These are phyloP conservation scores for Enteromius unitaeniatus DNA, from an alignment of 2,797 vertebrate genomes.

Conservation along the genomic window DNA sequence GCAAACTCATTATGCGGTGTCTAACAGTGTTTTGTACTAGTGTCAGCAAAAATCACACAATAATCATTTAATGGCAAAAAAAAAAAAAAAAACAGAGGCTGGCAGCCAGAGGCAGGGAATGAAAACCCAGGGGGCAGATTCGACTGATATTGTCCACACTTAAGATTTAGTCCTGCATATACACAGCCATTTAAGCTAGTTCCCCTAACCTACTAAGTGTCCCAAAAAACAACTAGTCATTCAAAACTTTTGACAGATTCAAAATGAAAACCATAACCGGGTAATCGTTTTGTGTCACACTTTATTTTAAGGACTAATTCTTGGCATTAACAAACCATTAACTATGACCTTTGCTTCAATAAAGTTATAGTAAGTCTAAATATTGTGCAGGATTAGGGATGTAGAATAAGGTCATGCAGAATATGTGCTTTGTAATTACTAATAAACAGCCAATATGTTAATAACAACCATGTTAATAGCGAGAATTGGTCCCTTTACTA, in stretches of 20 bases:
- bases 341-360: not conserved
- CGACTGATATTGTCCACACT: slow-evolving; percentile 27
- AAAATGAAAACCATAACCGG: not conserved
- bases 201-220: slow-evolving; percentile 16
- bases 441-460: not conserved
- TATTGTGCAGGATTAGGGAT: not conserved
- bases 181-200: not conserved
- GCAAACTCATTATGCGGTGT: slow-evolving; percentile 59
- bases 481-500: not conserved
- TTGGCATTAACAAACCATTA: not conserved
- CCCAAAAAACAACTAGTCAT: not conserved
- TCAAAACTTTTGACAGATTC: not conserved
- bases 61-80: slow-evolving; percentile 54
- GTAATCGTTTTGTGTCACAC: not conserved
- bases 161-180: slow-evolving; percentile 3
- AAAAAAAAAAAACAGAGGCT: not conserved
- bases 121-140: slow-evolving; percentile 42
- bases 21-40: slow-evolving; percentile 59
- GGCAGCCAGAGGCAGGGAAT: slow-evolving; percentile 38
- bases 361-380: not conserved
- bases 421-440: not conserved
- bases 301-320: not conserved
- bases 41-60: slow-evolving; percentile 62
- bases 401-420: not conserved
- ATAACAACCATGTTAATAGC: not conserved